Base-by-base conservation (phyloP, 1,140 invertebrate genomes). In the Paramacrobiotus metropolitanus region DNA sequence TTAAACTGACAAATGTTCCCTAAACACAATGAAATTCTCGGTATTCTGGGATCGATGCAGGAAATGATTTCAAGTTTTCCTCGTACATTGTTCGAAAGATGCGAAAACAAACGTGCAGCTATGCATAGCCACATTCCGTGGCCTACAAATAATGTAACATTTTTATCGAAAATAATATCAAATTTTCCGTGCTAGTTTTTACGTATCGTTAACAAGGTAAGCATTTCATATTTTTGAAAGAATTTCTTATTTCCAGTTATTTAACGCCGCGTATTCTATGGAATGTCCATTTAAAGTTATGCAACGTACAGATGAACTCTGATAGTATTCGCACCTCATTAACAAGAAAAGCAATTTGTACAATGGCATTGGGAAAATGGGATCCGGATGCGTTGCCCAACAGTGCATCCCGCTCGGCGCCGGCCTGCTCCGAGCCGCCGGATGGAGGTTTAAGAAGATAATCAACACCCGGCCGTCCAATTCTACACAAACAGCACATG, bases 391-490 rank as follows among this genome's bases (percentile, higher is more conserved):
- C 15, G 24, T 24, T 28, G 4, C 48, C 48, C 15, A 55, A 55
- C 9, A 55, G 48, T 15, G 48, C 48, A 9, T 55, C 48, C 15
- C 48, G 48, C 15, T 55, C 48, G 48, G 15, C 28, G 15, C 15
- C 48, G 48, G 15, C 24, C 15, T 15, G 24, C 24, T 55, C 48
- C 48, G 48, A 20, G 15, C 9, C 9, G 34, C 34, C n/a, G 34
- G 34, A 40, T 40, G 34, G 34, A n/a, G 96, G 93, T 65, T 83
- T 82, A 40, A 89, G 82, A 73, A 90, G 85, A 28, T 85, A 83
- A 74, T 97, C 93, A 45, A 97, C 93, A 24, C 92, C 92, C 0
- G 92, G 87, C 63, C 86, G 79, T 55, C 91, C 91, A 68, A 95
- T 79, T 77, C 89, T 94, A 63, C 30, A 60, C 21, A 44, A 44